These are phyloP conservation scores for Agrilus cyanescens DNA, from an alignment of 2,888 invertebrate genomes.

Conservation along the genomic window DNA sequence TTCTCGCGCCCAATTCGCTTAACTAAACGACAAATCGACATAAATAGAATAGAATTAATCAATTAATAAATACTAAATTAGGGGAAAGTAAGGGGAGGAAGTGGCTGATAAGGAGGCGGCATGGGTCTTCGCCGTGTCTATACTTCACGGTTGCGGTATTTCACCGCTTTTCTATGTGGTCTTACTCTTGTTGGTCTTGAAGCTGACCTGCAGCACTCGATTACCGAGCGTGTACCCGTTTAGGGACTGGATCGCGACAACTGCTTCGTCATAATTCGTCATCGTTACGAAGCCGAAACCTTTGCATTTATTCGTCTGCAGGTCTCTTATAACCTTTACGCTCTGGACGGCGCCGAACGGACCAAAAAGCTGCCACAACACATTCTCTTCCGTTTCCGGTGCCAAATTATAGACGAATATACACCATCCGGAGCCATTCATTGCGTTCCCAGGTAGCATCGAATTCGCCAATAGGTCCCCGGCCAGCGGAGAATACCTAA, in stretches of 20 bases:
- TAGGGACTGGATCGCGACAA: conserved; percentile 89
- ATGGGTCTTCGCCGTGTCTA: neutral
- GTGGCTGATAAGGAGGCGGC: conserved; percentile 2
- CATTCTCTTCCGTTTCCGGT: conserved; percentile 83
- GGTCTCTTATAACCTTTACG: conserved; percentile 92
- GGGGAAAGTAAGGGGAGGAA: conserved; percentile 4
- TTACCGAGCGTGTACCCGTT: conserved; percentile 94
- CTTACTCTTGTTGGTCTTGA: conserved; percentile 88
- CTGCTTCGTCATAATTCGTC: conserved; percentile 96
- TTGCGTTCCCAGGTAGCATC: conserved; percentile 73
- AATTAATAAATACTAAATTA: conserved; percentile 13
- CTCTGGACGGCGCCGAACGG: conserved; percentile 96
- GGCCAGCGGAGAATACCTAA: conserved; percentile 69
- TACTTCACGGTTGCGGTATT: neutral
- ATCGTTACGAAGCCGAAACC: conserved; percentile 98
- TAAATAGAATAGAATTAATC: conserved; percentile 12
- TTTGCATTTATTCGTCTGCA: conserved; percentile 94
- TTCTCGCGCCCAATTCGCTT: conserved; percentile 10
- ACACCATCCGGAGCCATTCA: conserved; percentile 83
- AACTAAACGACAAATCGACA: conserved; percentile 6
- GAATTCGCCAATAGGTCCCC: conserved; percentile 57
- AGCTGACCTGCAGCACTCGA: conserved; percentile 93
- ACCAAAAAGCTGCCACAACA: conserved; percentile 90
- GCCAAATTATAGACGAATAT: conserved; percentile 89
- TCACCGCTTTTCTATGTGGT: conserved; percentile 39